Conservation (phyloP, 2,113 vertebrate species). For the Danio rerio region GRCz12tu NC_133197.1:20112001-20112500, state of each 20-base stretch:
- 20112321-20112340: conserved; percentile 64
- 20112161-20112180: conserved; percentile 78
- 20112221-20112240: conserved; percentile 75
- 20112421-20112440: conserved; percentile 82
- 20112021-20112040: too few species aligned
- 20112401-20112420: conserved; percentile 66
- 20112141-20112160: conserved; percentile 80
- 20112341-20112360: conserved; percentile 41
- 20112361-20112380: conserved; percentile 66
- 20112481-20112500: not conserved
- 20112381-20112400: conserved; percentile 54
- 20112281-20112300: conserved; percentile 63
- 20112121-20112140: not conserved
- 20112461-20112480: not conserved
- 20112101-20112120: too few species aligned
- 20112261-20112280: conserved; percentile 63
- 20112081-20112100: too few species aligned
- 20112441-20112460: conserved; percentile 69
- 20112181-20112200: conserved; percentile 81
- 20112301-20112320: conserved; percentile 75
- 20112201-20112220: conserved; percentile 76
- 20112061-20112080: too few species aligned
- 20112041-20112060: too few species aligned
- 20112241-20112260: conserved; percentile 73
- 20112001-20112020: too few species aligned